Conservation (phyloP, 2,888 invertebrate genomes). For the Melolontha melolontha region DNA sequence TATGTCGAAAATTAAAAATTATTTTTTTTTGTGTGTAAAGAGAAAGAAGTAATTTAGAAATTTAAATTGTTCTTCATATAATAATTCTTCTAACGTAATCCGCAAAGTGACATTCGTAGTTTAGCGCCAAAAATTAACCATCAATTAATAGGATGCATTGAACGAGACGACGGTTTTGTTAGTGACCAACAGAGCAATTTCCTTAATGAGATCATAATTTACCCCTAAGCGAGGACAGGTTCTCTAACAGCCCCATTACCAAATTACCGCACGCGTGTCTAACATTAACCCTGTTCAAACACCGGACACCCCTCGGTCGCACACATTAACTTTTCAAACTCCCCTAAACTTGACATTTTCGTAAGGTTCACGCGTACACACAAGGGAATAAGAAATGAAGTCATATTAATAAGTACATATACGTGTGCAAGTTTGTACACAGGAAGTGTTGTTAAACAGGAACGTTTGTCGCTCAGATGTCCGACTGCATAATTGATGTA, state of each 20-base stretch:
- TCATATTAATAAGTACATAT: conserved; percentile 3
- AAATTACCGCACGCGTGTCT: conserved; percentile 56
- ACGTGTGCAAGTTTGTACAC: conserved; percentile 3
- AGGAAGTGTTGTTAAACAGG: conserved; percentile 19
- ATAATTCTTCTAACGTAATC: background rate
- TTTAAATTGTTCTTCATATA: too few relatives aligned
- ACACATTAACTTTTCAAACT: conserved; percentile 21
- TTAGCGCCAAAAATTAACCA: conserved; percentile 22
- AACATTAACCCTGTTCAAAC: conserved; percentile 55
- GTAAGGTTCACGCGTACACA: conserved; percentile 18
- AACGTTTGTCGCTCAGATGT: conserved; percentile 3
- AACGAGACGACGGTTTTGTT: conserved; percentile 33
- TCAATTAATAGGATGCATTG: conserved; percentile 21
- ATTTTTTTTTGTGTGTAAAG: too few relatives aligned
- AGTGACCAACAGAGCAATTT: conserved; percentile 46
- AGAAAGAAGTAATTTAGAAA: too few relatives aligned
- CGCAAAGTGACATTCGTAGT: background rate
- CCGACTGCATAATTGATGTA: too few relatives aligned
- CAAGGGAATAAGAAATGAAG: conserved; percentile 6
- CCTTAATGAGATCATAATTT: conserved; percentile 52
- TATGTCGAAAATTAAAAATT: too few relatives aligned
- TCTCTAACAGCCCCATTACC: conserved; percentile 54
- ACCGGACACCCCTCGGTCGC: conserved; percentile 44
- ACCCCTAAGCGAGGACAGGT: conserved; percentile 50
- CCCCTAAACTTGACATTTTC: conserved; percentile 36